Conservation (phyloP, 2,113 vertebrate genomes). For the Ageneiosus marmoratus region DNA sequence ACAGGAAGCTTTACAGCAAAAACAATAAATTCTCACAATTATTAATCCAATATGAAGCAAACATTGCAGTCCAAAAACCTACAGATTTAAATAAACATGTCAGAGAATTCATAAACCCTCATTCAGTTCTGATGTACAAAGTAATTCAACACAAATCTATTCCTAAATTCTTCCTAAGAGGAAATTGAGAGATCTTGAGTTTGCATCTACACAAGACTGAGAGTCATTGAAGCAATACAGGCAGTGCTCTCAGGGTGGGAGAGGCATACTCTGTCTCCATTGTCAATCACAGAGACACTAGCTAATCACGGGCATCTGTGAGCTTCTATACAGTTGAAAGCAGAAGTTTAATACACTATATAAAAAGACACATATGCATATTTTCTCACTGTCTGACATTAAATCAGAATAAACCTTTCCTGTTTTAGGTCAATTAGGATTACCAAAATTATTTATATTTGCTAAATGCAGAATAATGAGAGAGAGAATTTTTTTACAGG, state of each 20-base stretch:
- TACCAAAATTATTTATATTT: too few species aligned
- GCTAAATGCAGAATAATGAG: too few species aligned
- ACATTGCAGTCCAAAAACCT: background rate
- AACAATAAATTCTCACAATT: background rate
- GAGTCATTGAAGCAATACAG: background rate
- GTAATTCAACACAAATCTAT: background rate
- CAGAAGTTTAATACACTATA: too few species aligned
- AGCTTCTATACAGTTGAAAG: too few species aligned
- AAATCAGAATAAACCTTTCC: too few species aligned
- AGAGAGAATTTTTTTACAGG: too few species aligned
- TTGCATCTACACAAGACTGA: background rate
- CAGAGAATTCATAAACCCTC: background rate
- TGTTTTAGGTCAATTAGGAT: too few species aligned
- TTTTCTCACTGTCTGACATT: too few species aligned
- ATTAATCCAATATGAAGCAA: background rate
- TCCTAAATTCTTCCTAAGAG: background rate
- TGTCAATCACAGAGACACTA: background rate
- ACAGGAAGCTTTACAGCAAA: background rate
- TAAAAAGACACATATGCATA: too few species aligned
- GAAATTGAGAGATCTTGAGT: background rate
- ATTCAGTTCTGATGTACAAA: background rate
- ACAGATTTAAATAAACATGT: background rate
- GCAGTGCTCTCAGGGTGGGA: background rate
- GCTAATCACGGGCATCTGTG: background rate
- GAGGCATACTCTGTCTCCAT: background rate